Base-by-base conservation (phyloP, 2,113 vertebrate species). In the Amia ocellicauda region DNA sequence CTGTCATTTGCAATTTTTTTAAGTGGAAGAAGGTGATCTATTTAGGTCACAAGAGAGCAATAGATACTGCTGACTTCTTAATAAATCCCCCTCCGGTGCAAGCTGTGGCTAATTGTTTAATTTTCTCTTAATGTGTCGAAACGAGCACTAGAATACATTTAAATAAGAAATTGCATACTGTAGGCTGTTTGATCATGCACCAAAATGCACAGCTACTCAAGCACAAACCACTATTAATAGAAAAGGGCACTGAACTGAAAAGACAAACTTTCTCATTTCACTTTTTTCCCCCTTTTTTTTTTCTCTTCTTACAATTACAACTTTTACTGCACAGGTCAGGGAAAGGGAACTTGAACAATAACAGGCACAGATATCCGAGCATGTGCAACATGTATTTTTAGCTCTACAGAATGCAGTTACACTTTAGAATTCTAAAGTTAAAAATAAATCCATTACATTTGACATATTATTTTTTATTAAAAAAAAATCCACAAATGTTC, bases 191-290 rank as follows among this genome's bases (percentile, higher is more conserved):
- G 51, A 19, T 53, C 20, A 5, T 53, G 20, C n/a, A 5, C 8
- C 24, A 22, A 2, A 22, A 20, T 9, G 20, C 20, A 13, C 51
- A 53, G 20, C 23, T 53, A 53, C 51, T 53, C 51, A 53, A 53
- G 41, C 3, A 60, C 43, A 62, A n/a, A 3, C 2, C 16, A 57
- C 64, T 74, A 76, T 82, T 87, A 82, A 86, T 82, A 84, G 76
- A 27, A 68, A 60, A 66, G n/a, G 64, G 50, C 76, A 74, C 52
- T 74, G 56, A 63, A 67, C 84, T 83, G 79, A 78, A 85, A 86
- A 84, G 83, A 36, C 20, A 57, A 75, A 61, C 68, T 64, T 54
- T 82, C 64, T 85, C 83, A 78, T 83, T 85, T 89, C 85, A 78
- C 78, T 78, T 86, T 81, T 82, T 82, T 74, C 58, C 56, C 69